A percentile compares a stretch with the other conserved stretches of the same genome.
phyloP scores from a whole-genome alignment of 2,797 vertebrate species.

The Morus bassanus region DNA sequence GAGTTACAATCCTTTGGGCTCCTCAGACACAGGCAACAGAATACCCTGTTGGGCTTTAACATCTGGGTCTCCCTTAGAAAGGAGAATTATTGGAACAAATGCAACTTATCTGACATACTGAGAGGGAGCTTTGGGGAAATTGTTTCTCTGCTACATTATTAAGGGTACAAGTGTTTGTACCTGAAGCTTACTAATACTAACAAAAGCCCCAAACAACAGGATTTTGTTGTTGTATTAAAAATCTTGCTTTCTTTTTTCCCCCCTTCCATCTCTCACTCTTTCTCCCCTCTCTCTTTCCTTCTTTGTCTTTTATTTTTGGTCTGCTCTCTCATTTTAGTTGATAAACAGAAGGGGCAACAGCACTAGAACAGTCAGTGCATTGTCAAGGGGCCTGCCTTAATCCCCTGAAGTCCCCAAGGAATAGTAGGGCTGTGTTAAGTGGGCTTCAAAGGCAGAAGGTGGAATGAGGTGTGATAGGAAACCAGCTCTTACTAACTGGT shows the following conservation, averaged over 20 bases:
- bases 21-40: neutral
- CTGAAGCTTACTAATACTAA: neutral
- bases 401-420: conserved; percentile 36
- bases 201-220: neutral
- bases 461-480: conserved; percentile 66
- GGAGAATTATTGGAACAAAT: neutral
- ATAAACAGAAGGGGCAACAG: conserved; percentile 32
- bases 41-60: neutral
- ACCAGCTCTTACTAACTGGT: conserved; percentile 66
- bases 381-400: conserved; percentile 38
- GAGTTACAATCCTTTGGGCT: neutral
- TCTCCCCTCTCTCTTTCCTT: neutral
- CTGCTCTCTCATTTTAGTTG: neutral
- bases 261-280: neutral
- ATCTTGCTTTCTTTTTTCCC: neutral
- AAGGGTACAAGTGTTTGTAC: neutral
- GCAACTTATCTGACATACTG: neutral
- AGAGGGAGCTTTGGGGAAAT: neutral
- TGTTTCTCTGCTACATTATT: neutral
- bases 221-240: neutral
- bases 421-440: conserved; percentile 43
- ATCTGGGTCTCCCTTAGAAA: neutral
- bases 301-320: neutral
- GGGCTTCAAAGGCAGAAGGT: conserved; percentile 61
- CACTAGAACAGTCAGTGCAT: conserved; percentile 22